Base-by-base conservation (phyloP, 2,113 vertebrate species). In the Geothlypis trichas region DNA sequence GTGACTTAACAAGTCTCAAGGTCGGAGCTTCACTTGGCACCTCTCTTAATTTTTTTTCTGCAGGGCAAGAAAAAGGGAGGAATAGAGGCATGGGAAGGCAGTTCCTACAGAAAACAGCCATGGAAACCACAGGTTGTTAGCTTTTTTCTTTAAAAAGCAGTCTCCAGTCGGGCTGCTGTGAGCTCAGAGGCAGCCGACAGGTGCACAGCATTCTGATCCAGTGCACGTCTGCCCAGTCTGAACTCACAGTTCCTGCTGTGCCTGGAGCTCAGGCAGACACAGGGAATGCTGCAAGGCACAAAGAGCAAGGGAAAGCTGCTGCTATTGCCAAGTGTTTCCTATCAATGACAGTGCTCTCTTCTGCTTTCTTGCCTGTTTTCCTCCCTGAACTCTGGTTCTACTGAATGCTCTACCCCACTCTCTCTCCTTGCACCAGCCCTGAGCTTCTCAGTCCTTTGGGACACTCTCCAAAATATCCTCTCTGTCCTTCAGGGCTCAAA, bases 11-110 rank as follows among this genome's bases (percentile, higher is more conserved):
- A 83, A 68, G 15, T 41, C 7, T 11, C 31, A 49, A 59, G 21
- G 22, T 20, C 2, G 0, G 39, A 59, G 26, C 30, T 47, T 79
- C 22, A 33, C 9, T 73, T 1, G 0, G 13, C 0, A 0, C 46
- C 55, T 80, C 46, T 33, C n/a, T 42, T 41, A 28, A 19, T 7
- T n/a, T 10, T 5, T 79, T 80, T 73, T 19, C n/a, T 55, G 18
- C 39, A 74, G 22, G 17, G 11, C 39, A 74, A 74, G 41, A 9
- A 23, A 67, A 79, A 67, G 5, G 19, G 15, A 42, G 13, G 18
- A 54, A 20, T 15, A 14, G 41, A 61, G 12, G 10, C 13, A 15
- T 21, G 30, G 8, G n/a, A 67, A 61, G 65, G 49, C 15, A 44
- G 54, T 49, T 67, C 30, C 54, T 55, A 10, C 16, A 14, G 44